phyloP scores from a whole-genome alignment of 2,888 invertebrate genomes.

The Leuctra nigra region DNA sequence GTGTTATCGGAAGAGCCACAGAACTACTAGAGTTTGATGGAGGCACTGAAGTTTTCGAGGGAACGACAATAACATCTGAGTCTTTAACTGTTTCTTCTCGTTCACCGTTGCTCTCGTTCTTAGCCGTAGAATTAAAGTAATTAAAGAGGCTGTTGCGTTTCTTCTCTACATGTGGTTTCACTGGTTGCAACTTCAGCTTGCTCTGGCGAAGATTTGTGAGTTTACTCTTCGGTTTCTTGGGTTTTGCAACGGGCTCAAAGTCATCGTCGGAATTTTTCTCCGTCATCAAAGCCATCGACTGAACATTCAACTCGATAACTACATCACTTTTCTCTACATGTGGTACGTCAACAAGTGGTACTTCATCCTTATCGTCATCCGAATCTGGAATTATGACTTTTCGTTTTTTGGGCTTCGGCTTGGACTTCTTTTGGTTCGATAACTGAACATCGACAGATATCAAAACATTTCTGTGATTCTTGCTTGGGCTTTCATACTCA shows the following conservation, averaged over 20 bases:
- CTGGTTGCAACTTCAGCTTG: background rate
- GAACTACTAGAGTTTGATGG: too few species aligned
- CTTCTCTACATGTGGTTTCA: background rate
- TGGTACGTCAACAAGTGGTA: background rate
- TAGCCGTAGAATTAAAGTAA: constrained; percentile 54
- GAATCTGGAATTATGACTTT: background rate
- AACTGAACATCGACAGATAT: background rate
- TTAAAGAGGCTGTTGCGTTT: constrained; percentile 54
- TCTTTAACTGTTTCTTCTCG: too few species aligned
- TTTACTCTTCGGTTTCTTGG: background rate
- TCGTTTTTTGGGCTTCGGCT: too few species aligned
- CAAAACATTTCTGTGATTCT: background rate
- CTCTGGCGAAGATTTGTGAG: background rate
- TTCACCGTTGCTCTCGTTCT: too few species aligned
- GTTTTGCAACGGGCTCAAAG: background rate
- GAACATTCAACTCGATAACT: background rate
- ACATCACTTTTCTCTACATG: too few species aligned
- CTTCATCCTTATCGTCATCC: background rate
- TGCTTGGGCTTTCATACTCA: background rate
- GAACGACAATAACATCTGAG: too few species aligned
- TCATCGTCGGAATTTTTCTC: background rate
- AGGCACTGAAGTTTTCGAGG: too few species aligned
- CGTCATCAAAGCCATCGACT: background rate
- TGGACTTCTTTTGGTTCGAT: background rate
- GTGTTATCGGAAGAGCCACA: too few species aligned